These are phyloP conservation scores for Sebastes dallii DNA, from an alignment of 2,797 vertebrate genomes.

Conservation along the genomic window DNA sequence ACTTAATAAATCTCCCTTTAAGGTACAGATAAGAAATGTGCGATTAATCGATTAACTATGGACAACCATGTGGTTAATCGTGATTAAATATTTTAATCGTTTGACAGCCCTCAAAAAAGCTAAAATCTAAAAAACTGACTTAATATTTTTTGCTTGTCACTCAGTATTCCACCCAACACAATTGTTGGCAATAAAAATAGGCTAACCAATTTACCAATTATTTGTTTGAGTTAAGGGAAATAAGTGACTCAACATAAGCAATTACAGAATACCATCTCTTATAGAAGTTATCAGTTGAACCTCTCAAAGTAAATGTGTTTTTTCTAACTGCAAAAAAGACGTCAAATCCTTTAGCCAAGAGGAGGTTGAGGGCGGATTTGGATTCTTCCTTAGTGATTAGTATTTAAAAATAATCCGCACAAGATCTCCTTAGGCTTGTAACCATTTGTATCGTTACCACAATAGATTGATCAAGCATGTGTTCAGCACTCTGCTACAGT, in stretches of 20 bases:
- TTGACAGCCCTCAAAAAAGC: no score
- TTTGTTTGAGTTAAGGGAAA: not conserved
- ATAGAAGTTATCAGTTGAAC: not conserved
- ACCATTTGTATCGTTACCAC: not conserved
- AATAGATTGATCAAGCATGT: conserved; percentile 16
- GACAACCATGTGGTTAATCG: no score
- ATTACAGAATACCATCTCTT: not conserved
- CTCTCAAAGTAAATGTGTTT: not conserved
- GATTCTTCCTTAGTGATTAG: not conserved
- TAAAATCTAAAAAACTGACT: not conserved
- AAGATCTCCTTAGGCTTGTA: not conserved
- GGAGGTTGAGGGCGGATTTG: not conserved
- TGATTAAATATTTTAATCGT: no score
- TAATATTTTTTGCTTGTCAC: not conserved
- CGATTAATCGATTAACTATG: no score
- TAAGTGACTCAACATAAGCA: not conserved
- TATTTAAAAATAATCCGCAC: not conserved
- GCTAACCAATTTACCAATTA: not conserved
- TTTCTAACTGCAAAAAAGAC: not conserved
- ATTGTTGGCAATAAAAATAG: not conserved
- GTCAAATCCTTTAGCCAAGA: not conserved
- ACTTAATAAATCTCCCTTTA: no score
- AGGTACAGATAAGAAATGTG: no score
- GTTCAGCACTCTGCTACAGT: not conserved
- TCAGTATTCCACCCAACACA: not conserved